Conservation (phyloP, 2,113 vertebrate species). For the Rhea pennata region DNA sequence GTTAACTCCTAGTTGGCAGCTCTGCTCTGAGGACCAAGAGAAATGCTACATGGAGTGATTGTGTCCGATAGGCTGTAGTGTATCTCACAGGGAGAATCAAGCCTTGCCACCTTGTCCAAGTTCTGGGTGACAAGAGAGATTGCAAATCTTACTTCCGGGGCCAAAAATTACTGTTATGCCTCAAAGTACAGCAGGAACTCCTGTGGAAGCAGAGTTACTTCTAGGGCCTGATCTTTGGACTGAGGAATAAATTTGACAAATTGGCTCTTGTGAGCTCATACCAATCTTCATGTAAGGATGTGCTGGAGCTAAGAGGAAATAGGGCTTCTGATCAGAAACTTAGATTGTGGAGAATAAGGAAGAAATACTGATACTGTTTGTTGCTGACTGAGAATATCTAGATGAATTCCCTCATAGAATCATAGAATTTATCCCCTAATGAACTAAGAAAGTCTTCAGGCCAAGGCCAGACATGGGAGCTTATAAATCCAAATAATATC, state of each 20-base stretch:
- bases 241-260: neutral
- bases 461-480: neutral
- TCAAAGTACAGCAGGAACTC: neutral
- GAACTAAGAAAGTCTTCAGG: neutral
- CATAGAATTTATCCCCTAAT: neutral
- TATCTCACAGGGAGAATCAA: neutral
- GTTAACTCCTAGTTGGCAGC: neutral
- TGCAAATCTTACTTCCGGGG: neutral
- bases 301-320: neutral
- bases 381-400: neutral
- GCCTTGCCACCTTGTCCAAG: neutral
- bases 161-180: too few species aligned
- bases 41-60: neutral
- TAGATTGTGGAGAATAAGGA: neutral
- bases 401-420: neutral
- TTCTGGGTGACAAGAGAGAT: neutral
- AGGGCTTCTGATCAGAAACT: neutral
- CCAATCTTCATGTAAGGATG: neutral
- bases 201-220: neutral
- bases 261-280: neutral
- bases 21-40: neutral
- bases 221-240: neutral
- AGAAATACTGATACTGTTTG: neutral
- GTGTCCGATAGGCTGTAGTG: neutral
- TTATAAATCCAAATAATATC: neutral